Evolutionary conservation across 2,113 vertebrate genomes (phyloP).

Genomic region (Narcine bancroftii): DNA sequence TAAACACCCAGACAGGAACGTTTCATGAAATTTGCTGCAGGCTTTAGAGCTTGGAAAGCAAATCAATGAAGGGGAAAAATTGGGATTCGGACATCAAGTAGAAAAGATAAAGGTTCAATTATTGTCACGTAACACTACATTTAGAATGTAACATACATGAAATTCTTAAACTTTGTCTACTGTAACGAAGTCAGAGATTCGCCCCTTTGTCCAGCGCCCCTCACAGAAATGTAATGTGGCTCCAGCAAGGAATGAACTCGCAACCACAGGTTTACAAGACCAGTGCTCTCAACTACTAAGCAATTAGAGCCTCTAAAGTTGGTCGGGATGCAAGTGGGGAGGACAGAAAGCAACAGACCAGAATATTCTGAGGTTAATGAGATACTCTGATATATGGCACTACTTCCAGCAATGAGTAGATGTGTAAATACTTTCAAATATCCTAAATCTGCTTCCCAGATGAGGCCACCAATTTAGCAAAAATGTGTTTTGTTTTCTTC

Average conservation of each 20-base stretch:
- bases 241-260: no score
- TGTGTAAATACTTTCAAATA: neutral
- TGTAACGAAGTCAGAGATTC: no score
- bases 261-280: no score
- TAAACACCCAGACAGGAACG: neutral
- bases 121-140: no score
- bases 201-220: no score
- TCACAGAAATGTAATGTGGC: no score
- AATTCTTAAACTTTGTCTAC: no score
- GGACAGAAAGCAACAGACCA: neutral
- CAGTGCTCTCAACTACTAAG: no score
- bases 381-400: neutral
- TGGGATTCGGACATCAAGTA: neutral
- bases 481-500: neutral
- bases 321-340: neutral
- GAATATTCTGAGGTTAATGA: neutral
- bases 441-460: no score
- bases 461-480: neutral
- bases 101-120: no score
- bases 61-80: neutral
- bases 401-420: neutral
- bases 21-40: neutral
- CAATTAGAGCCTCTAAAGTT: no score
- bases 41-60: neutral
- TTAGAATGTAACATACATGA: no score